Evolutionary conservation across 2,113 vertebrate species (phyloP).

Genomic region (Hemichromis elongatus): DNA sequence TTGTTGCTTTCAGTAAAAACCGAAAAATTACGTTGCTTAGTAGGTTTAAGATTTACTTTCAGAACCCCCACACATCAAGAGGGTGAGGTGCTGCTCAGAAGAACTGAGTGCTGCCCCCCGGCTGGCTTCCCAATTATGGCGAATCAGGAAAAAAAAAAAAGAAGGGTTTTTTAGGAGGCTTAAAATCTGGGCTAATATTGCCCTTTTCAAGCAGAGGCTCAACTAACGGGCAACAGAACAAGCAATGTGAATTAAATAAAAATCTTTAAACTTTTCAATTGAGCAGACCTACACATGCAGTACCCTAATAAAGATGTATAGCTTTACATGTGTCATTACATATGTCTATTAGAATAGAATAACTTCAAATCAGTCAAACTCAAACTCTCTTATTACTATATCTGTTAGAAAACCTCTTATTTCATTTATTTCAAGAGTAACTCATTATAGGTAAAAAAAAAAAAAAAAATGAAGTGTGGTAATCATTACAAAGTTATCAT

Average conservation of each 20-base stretch:
- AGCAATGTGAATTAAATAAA: neutral
- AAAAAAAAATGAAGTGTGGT: neutral
- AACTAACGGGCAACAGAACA: neutral
- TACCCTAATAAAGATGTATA: neutral
- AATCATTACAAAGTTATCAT: neutral
- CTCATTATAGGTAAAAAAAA: neutral
- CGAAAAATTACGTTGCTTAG: neutral
- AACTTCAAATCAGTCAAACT: neutral
- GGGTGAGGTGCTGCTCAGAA: neutral
- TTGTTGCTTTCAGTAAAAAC: neutral
- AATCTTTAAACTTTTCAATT: neutral
- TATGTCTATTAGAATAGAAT: neutral
- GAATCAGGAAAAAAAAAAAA: neutral
- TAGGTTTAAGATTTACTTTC: neutral
- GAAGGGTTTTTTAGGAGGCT: fast-evolving
- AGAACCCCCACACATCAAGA: neutral
- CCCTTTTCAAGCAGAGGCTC: neutral
- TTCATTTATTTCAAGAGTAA: neutral
- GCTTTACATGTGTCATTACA: neutral
- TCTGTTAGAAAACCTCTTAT: neutral
- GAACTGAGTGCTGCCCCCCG: neutral
- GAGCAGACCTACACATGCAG: neutral
- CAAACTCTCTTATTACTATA: neutral
- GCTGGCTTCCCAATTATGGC: neutral
- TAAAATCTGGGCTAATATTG: neutral